Evolutionary conservation across 2,797 vertebrate species (phyloP), one percentile per base, ranked within the genome.

Genomic region (Pseudochaenichthys georgianus): DNA sequence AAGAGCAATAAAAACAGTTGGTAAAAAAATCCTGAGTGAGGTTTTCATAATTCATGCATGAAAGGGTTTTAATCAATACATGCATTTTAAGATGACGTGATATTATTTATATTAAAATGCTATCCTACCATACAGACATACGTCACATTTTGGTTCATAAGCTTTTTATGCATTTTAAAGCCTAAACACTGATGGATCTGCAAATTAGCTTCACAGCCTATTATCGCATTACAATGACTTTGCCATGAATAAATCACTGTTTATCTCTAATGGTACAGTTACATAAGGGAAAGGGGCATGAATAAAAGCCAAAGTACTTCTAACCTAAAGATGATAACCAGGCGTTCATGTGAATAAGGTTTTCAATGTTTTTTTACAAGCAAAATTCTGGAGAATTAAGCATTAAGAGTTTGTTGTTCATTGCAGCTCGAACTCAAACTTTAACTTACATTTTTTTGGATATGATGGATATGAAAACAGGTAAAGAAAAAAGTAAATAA

Each of bases 401-500:
- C 8, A 9, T 38, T 1, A 1, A 65, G 3, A 43, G 4, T 41
- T 15, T 53, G 11, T 10, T 60, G 2, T 10, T 34, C 9, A 43
- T 45, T 16, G 28, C 41, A 31, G 3, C 15, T 41, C 13, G 6
- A 58, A 50, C 4, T 7, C 3, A 11, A 64, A 54, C 13, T 51
- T 42, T 12, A 46, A 8, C 7, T 51, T 45, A 2, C 34, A 73
- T 5, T 64, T 42, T 23, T 61, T 41, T 23, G 1, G 0, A 47
- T 43, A 5, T 57, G 11, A 48, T 23, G 1, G 0, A 47, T 43
- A 5, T 57, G 9, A 48, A 48, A 71, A 38, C 4, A 38, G 23
- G 52, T 47, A 65, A 64, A 59, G 2, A 28, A 59, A 55, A 0
- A 17, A n/a, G 13, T 5, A 41, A 75, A 48, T 13, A 61, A 78